Conservation (phyloP, 2,888 invertebrate genomes). For the Pecten maximus region DNA sequence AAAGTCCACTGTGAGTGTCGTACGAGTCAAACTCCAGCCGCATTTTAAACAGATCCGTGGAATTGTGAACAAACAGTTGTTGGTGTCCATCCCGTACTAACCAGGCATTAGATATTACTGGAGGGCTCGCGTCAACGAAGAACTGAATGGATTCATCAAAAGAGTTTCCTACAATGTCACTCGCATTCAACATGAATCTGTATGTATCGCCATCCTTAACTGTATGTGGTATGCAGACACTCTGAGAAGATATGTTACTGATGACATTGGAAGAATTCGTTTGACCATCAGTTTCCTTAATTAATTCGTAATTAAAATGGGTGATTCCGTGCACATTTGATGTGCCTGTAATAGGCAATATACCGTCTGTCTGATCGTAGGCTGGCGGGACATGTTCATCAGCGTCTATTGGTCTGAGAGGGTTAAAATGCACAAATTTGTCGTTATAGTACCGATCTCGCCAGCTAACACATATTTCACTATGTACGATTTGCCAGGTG, state of each 20-base stretch:
- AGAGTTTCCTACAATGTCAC: slow-evolving; percentile 60
- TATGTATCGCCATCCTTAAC: slow-evolving; percentile 61
- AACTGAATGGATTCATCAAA: slow-evolving; percentile 51
- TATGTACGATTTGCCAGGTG: slow-evolving; percentile 62
- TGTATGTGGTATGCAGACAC: slow-evolving; percentile 48
- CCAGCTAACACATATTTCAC: slow-evolving; percentile 57
- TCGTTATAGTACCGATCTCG: slow-evolving; percentile 56
- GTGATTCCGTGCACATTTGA: slow-evolving; percentile 60
- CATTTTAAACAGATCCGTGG: slow-evolving; percentile 64
- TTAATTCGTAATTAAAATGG: slow-evolving; percentile 49
- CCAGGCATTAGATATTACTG: slow-evolving; percentile 60
- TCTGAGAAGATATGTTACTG: slow-evolving; percentile 50
- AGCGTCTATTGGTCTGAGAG: slow-evolving; percentile 52
- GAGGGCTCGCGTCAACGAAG: slow-evolving; percentile 56
- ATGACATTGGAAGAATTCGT: slow-evolving; percentile 36
- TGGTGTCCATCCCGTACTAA: slow-evolving; percentile 55
- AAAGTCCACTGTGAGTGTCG: slow-evolving; percentile 66
- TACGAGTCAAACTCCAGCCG: slow-evolving; percentile 58
- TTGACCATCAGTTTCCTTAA: background rate
- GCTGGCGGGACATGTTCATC: slow-evolving; percentile 52
- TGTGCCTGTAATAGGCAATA: slow-evolving; percentile 60
- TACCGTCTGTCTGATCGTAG: slow-evolving; percentile 63
- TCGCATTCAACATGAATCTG: slow-evolving; percentile 52
- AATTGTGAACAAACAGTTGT: slow-evolving; percentile 61
- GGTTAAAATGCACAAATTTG: slow-evolving; percentile 47